Base-by-base conservation (phyloP, 2,113 vertebrate genomes). In the Trichomycterus rosablanca region DNA sequence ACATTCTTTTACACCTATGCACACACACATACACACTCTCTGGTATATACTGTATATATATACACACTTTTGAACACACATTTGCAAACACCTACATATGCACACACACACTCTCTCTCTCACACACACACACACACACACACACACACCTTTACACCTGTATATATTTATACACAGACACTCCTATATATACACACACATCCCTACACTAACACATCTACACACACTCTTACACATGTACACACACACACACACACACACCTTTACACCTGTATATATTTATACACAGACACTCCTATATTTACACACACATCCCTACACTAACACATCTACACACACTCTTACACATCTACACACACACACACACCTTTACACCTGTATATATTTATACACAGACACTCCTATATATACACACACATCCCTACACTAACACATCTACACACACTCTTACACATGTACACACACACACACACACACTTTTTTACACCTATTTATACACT, bases 321-420 rank as follows among this genome's bases (percentile, higher is more conserved):
- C 19, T 3, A 18, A 45, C 18, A 45, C 43, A 35, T 35, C 8
- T 12, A 35, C 34, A 35, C 7, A 35, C 34, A 35, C 2, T 2
- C 8, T 7, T 12, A 35, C 12, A 2, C 34, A 35, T 2, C 8
- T 2, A 35, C 34, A 7, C 30, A 32, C 30, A 32, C 30, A 32
- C 30, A 32, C 30, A 32, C 30, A 32, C 52, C 63, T 62, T 62
- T 61, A 67, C 66, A 32, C 5, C 4, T 32, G 30, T 32, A 32
- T 4, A 5, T 32, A 8, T 5, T n/a, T n/a, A n/a, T n/a, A n/a
- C n/a, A n/a, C n/a, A n/a, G n/a, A n/a, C n/a, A n/a, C n/a, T n/a
- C n/a, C n/a, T n/a, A n/a, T n/a, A n/a, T n/a, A n/a, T n/a, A n/a
- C n/a, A n/a, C n/a, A n/a, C n/a, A n/a, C n/a, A n/a, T n/a, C n/a